Evolutionary conservation across 2,888 invertebrate species (phyloP).

Genomic region (Cataglyphis rosenhaueri): DNA sequence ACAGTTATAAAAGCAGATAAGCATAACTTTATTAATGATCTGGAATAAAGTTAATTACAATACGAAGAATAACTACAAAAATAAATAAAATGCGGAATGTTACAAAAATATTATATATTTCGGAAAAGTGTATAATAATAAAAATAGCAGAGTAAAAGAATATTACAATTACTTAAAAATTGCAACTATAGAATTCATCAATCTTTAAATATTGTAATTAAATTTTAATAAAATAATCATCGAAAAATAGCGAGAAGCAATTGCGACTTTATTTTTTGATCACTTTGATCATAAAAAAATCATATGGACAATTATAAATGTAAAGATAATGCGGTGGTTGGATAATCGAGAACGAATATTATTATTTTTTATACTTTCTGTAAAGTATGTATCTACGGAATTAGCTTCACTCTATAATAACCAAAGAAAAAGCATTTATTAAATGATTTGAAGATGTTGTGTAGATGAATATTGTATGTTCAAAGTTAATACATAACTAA

Average conservation of each 20-base stretch:
- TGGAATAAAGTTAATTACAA: slow-evolving; percentile 52
- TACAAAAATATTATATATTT: slow-evolving; percentile 24
- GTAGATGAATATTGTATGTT: background rate
- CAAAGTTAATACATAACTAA: slow-evolving; percentile 9
- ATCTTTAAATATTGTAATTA: background rate
- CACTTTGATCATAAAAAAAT: background rate
- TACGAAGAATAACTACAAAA: slow-evolving; percentile 17
- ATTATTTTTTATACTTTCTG: background rate
- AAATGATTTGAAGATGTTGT: background rate
- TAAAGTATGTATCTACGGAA: background rate
- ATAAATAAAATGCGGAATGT: slow-evolving; percentile 30
- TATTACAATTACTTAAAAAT: slow-evolving; percentile 21
- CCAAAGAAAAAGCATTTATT: background rate
- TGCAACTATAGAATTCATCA: background rate
- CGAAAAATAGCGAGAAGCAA: background rate
- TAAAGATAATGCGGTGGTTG: background rate
- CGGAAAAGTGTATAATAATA: slow-evolving; percentile 32
- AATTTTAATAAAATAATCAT: background rate
- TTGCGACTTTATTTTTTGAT: background rate
- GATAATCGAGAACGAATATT: background rate
- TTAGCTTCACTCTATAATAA: background rate
- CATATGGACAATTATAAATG: background rate
- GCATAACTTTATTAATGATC: slow-evolving; percentile 58
- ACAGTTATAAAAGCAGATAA: slow-evolving; percentile 21
- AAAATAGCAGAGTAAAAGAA: slow-evolving; percentile 40